Base-by-base conservation (phyloP, 2,113 vertebrate genomes). In the Pteropus alecto region DNA sequence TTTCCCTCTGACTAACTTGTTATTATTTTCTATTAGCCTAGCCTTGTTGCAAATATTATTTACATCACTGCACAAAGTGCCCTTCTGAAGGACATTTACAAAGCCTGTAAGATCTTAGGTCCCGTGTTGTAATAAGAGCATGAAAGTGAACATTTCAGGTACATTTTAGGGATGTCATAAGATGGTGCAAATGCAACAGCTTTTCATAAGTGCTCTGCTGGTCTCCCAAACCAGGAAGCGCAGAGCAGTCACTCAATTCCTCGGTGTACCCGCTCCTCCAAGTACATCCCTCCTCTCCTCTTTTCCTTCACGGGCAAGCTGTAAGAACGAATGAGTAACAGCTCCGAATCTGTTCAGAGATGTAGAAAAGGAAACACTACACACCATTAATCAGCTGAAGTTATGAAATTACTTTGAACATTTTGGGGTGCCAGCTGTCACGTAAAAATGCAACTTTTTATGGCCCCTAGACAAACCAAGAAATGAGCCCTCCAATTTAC, bases 41-140 rank as follows among this genome's bases (percentile, higher is more conserved):
- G 43, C 7, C 7, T 79, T 73, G 28, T n/a, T 84, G 35, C 38
- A 87, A 76, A 74, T 65, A 67, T 14, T 67, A 51, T 60, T 56
- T 77, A 51, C 6, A 3, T 26, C 46, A 58, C 21, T 65, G 8
- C 7, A 33, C 24, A 16, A 41, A 90, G 48, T 35, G 21, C 90
- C 70, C 94, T 82, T 96, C n/a, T 51, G 60, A 89, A 92, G 88
- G 87, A 38, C 65, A 63, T 81, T 43, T 56, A 28, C 13, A 88
- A 91, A 73, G 43, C 12, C 41, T 86, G 0, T 81, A 68, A 68
- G 85, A 41, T 18, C 33, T 90, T 21, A 41, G 7, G 28, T n/a
- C 73, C 35, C 16, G 35, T 15, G 26, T 86, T 58, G 46, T 58
- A 41, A 46, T 14, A 85, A 54, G 48, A 90, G 11, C 46, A 18